Evolutionary conservation across 2,888 invertebrate species (phyloP), one percentile per base, ranked within the genome.

Genomic region (Ommatoiulus sabulosus): DNA sequence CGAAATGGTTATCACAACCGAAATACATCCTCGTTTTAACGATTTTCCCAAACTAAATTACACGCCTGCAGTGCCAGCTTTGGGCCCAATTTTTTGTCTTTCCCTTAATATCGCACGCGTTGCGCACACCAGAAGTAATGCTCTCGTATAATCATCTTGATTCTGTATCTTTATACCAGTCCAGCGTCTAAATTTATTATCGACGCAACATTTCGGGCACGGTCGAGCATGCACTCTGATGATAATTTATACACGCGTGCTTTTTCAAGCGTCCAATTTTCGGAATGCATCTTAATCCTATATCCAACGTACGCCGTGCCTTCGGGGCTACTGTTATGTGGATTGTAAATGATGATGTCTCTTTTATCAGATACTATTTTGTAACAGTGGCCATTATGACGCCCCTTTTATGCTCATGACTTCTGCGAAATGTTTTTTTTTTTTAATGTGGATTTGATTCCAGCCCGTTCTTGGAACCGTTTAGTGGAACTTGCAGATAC

Each of bases 181-280:
- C 20, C 5, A 63, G 6, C 63, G 20, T 20, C 20, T 20, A 20
- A 63, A 63, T 63, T 63, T 63, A 63, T 63, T 63, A 63, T 63
- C 57, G 57, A 4, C 15, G 17, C 4, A 57, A 57, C 15, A 10
- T 46, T 63, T 63, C 20, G 20, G 6, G 63, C n/a, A 10, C 63
- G 63, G 63, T 63, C 20, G 63, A 63, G 20, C 20, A 63, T 63
- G 0, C 57, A 63, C 63, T 0, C 20, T 63, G 63, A 63, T 63
- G 63, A 5, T 63, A 63, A 63, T 63, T 63, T 63, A 5, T 57
- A 17, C 63, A 63, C n/a, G 63, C 63, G 15, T 6, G 20, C n/a
- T 20, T 63, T 63, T 63, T 63, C 20, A 63, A 63, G 63, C 63
- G 63, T 63, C 63, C 63, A 63, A 63, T 63, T 63, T 63, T 63